Evolutionary conservation across 2,113 vertebrate genomes (phyloP), one percentile per base, ranked within the genome.

Genomic region (Canis aureus): DNA sequence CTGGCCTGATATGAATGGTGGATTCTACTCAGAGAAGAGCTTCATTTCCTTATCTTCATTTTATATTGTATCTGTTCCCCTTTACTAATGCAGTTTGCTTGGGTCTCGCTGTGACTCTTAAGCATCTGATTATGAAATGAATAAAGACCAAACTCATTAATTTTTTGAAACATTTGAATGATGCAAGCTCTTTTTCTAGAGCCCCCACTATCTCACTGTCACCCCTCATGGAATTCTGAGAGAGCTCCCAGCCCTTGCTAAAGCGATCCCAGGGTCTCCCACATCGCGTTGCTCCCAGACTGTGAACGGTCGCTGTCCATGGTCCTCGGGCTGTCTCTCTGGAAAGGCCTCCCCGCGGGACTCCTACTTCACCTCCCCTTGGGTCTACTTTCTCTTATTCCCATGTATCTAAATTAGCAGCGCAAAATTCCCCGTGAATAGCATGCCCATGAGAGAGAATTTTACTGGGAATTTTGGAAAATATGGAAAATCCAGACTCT

Each of bases 121-220:
- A 35, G 32, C 17, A 49, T 13, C 2, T 89, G 35, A 38, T 82
- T 82, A 49, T 81, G 38, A 95, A 95, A 89, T 89, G 64, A 89
- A 59, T 57, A 60, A 88, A 43, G 13, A 60, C 49, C 38, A 89
- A 95, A 89, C 3, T 71, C 20, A 29, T 53, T 83, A 57, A 25
- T 35, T 32, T 74, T 95, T 64, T 91, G 73, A 95, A 83, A 66
- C 27, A 87, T 1, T 90, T 73, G 1, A 89, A 84, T 25, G 55
- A 76, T 35, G 5, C 57, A 20, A 32, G 62, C n/a, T 84, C 35
- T 81, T 86, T 88, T 22, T 79, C 8, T 8, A 32, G 67, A 81
- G 25, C 5, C n/a, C 43, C 92, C 27, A 5, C 86, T 73, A 53
- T 67, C 55, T 60, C 35, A 35, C 20, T 55, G 7, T 55, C 17